These are phyloP conservation scores for Verasper variegatus DNA, from an alignment of 2,113 vertebrate species.

Conservation along the genomic window DNA sequence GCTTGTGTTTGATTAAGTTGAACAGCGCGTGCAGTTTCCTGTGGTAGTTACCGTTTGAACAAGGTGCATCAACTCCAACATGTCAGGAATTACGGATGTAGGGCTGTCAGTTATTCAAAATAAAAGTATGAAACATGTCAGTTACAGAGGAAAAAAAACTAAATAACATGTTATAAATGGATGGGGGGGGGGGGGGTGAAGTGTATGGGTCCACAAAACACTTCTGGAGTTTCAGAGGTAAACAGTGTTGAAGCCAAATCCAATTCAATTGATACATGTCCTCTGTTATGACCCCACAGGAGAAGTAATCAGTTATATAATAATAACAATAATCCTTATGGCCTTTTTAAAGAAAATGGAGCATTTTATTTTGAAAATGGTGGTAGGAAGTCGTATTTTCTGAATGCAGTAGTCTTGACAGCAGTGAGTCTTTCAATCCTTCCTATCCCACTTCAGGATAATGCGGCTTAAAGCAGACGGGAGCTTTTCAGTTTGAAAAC, in stretches of 20 bases:
- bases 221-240: too few relatives aligned
- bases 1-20: not conserved
- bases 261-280: too few relatives aligned
- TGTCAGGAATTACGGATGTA: not conserved
- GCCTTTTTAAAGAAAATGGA: fast-evolving
- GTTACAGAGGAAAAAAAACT: too few relatives aligned
- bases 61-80: not conserved
- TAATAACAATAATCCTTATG: not conserved
- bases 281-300: too few relatives aligned
- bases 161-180: too few relatives aligned
- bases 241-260: too few relatives aligned
- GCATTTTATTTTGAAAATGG: slow-evolving; percentile 38
- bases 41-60: slow-evolving; percentile 35
- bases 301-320: not conserved
- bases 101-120: slow-evolving; percentile 10
- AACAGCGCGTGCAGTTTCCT: not conserved
- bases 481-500: slow-evolving; percentile 64
- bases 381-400: fast-evolving
- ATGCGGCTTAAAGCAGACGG: slow-evolving; percentile 75
- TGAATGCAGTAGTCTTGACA: not conserved
- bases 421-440: slow-evolving; percentile 53
- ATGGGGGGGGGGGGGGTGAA: too few relatives aligned
- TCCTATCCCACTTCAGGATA: slow-evolving; percentile 73
- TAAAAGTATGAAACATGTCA: slow-evolving; percentile 25
- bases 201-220: too few relatives aligned